Percentiles rank a stretch among this genome's conserved stretches.
phyloP scores from a whole-genome alignment of 2,797 vertebrate genomes.

The Parauchenoglanis punctatus region DNA sequence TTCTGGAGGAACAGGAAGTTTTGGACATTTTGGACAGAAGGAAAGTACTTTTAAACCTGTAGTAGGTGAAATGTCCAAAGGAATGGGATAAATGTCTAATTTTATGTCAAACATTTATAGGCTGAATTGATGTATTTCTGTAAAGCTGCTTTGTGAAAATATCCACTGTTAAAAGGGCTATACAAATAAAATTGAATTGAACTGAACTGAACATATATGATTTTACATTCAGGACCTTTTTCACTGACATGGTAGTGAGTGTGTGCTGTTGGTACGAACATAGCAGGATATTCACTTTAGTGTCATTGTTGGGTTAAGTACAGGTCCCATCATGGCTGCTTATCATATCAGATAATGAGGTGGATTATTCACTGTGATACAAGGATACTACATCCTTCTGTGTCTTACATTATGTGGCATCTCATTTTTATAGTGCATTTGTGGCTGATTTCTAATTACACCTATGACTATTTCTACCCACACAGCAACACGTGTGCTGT shows the following conservation, averaged over 20 bases:
- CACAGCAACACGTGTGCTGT: constrained; percentile 21
- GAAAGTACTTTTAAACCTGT: neutral
- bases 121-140: too few species aligned
- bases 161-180: too few species aligned
- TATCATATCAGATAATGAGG: constrained; percentile 10
- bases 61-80: neutral
- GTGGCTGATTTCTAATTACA: constrained; percentile 30
- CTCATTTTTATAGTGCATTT: constrained; percentile 20
- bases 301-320: neutral
- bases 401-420: neutral
- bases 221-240: neutral
- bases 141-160: too few species aligned
- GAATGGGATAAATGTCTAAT: neutral
- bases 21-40: neutral
- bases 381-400: constrained; percentile 6
- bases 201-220: neutral
- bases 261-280: neutral
- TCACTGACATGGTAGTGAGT: neutral
- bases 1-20: neutral
- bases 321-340: neutral
- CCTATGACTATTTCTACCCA: constrained; percentile 18
- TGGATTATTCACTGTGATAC: neutral
- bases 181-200: too few species aligned
- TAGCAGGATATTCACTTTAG: neutral
- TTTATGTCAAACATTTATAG: too few species aligned